These are phyloP conservation scores for Dendrolimus pini DNA, from an alignment of 2,888 invertebrate genomes.

Conservation along the genomic window DNA sequence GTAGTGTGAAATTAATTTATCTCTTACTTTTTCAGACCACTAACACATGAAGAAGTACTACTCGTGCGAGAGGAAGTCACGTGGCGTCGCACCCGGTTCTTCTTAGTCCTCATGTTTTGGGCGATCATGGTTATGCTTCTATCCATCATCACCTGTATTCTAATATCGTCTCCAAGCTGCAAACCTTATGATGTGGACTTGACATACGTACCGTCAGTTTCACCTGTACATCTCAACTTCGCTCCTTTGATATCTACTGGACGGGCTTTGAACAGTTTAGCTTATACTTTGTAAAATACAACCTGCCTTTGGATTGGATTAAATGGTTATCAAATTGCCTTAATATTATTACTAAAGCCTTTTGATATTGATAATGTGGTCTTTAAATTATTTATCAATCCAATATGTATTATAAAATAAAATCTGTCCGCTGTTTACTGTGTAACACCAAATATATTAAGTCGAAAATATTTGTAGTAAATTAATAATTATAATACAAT, in stretches of 20 bases:
- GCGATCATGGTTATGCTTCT: constrained; percentile 61
- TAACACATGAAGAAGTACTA: constrained; percentile 69
- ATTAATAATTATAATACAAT: no score
- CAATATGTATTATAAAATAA: no score
- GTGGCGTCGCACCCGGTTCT: constrained; percentile 66
- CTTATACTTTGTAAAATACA: no score
- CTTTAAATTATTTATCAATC: no score
- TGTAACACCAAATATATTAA: no score
- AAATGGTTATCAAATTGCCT: no score
- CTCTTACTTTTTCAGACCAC: constrained; percentile 32
- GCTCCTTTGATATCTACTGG: constrained; percentile 30
- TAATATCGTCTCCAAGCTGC: constrained; percentile 32
- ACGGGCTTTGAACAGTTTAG: not conserved
- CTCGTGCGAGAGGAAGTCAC: constrained; percentile 53
- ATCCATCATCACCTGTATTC: constrained; percentile 52
- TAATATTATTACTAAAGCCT: no score
- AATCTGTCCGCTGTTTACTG: no score
- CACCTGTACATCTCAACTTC: constrained; percentile 43
- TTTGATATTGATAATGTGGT: no score
- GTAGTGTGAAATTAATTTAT: no score
- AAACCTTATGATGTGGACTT: constrained; percentile 14
- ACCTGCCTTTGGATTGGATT: no score
- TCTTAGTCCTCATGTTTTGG: constrained; percentile 67
- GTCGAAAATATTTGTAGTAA: no score
- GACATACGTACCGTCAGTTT: constrained; percentile 24